Conservation (phyloP, 2,888 invertebrate species). For the Ophraella communa region DNA sequence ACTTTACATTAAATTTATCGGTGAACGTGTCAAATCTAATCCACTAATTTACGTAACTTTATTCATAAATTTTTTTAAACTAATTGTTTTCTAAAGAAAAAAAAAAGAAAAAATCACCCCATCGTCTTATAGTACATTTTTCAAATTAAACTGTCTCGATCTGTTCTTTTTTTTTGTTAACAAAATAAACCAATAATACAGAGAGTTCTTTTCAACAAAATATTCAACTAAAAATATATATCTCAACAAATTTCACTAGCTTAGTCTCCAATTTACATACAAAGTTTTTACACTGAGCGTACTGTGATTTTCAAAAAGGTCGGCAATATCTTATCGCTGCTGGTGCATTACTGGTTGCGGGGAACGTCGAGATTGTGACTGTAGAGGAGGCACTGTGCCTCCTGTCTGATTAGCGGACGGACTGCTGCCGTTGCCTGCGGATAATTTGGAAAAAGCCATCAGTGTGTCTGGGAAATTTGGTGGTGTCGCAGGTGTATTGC, state of each 20-base stretch:
- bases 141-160: background rate
- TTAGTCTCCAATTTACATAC: slow-evolving; percentile 40
- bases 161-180: background rate
- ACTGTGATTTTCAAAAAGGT: slow-evolving; percentile 27
- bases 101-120: background rate
- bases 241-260: slow-evolving; percentile 43
- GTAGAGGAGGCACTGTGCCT: slow-evolving; percentile 44
- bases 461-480: slow-evolving; percentile 93
- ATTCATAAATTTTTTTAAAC: background rate
- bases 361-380: slow-evolving; percentile 52
- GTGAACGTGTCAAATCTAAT: background rate
- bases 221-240: slow-evolving; percentile 33
- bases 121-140: background rate
- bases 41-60: background rate
- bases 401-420: slow-evolving; percentile 60
- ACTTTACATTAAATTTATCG: too few relatives aligned
- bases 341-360: slow-evolving; percentile 50
- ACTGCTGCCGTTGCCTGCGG: slow-evolving; percentile 69
- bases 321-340: slow-evolving; percentile 37
- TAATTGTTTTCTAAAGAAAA: background rate
- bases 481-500: slow-evolving; percentile 93
- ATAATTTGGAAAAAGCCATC: slow-evolving; percentile 86
- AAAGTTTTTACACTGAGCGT: slow-evolving; percentile 43
- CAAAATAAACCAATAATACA: slow-evolving; percentile 27
- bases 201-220: slow-evolving; percentile 29